These are phyloP conservation scores for Amblyteles armatorius DNA, from an alignment of 2,888 invertebrate species.

Conservation along the genomic window DNA sequence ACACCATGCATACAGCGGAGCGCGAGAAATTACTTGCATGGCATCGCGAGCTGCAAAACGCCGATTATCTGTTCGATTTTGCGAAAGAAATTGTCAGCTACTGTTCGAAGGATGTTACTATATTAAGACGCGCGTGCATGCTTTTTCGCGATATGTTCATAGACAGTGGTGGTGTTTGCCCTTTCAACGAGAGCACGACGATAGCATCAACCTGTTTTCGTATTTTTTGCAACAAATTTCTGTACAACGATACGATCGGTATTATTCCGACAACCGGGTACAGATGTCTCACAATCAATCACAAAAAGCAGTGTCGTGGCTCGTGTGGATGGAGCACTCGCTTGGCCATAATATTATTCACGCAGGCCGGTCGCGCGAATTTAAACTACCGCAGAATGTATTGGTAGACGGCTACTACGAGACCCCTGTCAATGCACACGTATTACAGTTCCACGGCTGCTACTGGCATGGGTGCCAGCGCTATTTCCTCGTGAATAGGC, in stretches of 20 bases:
- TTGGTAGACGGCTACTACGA: conserved; percentile 51
- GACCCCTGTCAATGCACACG: conserved; percentile 1
- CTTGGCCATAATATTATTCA: conserved; percentile 26
- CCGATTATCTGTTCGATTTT: conserved; percentile 73
- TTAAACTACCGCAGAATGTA: conserved; percentile 17
- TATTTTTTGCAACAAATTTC: neutral
- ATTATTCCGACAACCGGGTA: neutral
- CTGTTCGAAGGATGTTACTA: no score
- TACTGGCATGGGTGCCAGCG: conserved; percentile 53
- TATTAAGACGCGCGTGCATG: conserved; percentile 31
- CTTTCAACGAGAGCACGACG: no score
- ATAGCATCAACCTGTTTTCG: no score
- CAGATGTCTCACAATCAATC: conserved; percentile 41
- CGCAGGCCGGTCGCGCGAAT: conserved; percentile 38
- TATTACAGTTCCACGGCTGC: conserved; percentile 56
- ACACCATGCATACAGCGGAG: no score
- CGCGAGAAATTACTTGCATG: no score
- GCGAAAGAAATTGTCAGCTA: conserved; percentile 64
- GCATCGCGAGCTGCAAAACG: neutral
- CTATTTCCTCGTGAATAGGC: conserved; percentile 19
- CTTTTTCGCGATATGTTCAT: conserved; percentile 73
- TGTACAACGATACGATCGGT: neutral
- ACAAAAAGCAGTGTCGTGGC: conserved; percentile 38
- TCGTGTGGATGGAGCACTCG: conserved; percentile 14
- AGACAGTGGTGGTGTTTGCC: neutral